These are phyloP conservation scores for Drosophila affinis DNA, from an alignment of 2,888 invertebrate genomes.

Conservation along the genomic window DNA sequence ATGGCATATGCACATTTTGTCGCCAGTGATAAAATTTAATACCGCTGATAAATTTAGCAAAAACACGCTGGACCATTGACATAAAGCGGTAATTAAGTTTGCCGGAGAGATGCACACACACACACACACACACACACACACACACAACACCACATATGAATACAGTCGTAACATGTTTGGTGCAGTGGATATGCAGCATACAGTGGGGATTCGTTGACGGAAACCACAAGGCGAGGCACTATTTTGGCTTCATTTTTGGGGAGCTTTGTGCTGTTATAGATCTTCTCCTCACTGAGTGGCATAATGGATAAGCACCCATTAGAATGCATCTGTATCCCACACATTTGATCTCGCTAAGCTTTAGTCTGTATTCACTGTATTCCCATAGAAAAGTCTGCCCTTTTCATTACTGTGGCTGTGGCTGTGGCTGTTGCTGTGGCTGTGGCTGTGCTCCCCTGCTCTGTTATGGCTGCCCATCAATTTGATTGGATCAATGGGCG, in stretches of 20 bases:
- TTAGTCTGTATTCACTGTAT: constrained; percentile 48
- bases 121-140: constrained; percentile 29
- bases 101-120: constrained; percentile 53
- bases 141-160: constrained; percentile 16
- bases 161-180: constrained; percentile 11
- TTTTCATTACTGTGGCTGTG: constrained; percentile 11
- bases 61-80: constrained; percentile 83
- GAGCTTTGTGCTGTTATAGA: too few relatives aligned
- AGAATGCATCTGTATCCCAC: neutral
- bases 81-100: constrained; percentile 83
- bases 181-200: constrained; percentile 15
- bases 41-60: constrained; percentile 82
- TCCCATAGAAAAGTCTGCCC: constrained; percentile 50
- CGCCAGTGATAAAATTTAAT: constrained; percentile 82
- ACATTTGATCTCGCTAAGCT: neutral
- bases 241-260: too few relatives aligned
- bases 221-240: neutral
- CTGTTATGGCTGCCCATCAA: constrained; percentile 69
- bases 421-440: constrained; percentile 4
- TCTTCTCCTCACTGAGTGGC: too few relatives aligned
- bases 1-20: constrained; percentile 78
- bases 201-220: neutral
- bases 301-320: too few relatives aligned
- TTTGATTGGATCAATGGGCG: constrained; percentile 75
- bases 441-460: constrained; percentile 34